Base-by-base conservation (phyloP, 1,140 invertebrate species). In the Heterodera carotae region DNA sequence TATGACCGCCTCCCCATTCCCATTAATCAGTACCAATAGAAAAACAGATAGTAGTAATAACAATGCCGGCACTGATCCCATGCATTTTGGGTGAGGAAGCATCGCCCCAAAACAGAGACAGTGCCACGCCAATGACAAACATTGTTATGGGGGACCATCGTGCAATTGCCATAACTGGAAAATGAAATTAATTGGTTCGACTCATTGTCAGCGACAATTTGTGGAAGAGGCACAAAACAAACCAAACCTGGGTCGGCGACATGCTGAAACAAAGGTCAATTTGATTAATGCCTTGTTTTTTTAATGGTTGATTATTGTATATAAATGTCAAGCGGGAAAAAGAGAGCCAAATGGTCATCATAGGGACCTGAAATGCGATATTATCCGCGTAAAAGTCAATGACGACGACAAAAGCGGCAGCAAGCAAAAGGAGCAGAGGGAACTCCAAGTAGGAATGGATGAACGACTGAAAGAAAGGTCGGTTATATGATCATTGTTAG, bases 361-460 rank as follows among this genome's bases (percentile, higher is more conserved):
- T 10, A 4, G 5, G 33, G 43, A 86, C 84, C 77, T 86, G 84
- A 80, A 86, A 82, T 53, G 86, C 86, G 0, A 89, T 85, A 29
- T 85, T 83, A 73, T 90, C 89, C 6, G 89, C 87, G 77, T 90
- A 90, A 81, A 89, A 90, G 85, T 90, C 90, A 31, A 90, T 69
- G n/a, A 90, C 81, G 67, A 90, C 84, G 7, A 90, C 86, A 77
- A 89, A 88, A 15, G 89, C 64, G 36, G 89, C 84, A 43, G 89
- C 86, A 4, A 89, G 71, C n/a, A 87, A 33, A n/a, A 90, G 74
- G 0, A 89, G 87, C 31, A 89, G 77, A 7, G 89, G 34, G 18
- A 89, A 79, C 48, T 85, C 86, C 34, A 88, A 66, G 84, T 83
- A 89, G 0, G 88, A 89, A 25, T 62, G 62, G 39, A 84, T 79